These are phyloP conservation scores for Epirrita christyi DNA, from an alignment of 2,888 invertebrate species.

Conservation along the genomic window DNA sequence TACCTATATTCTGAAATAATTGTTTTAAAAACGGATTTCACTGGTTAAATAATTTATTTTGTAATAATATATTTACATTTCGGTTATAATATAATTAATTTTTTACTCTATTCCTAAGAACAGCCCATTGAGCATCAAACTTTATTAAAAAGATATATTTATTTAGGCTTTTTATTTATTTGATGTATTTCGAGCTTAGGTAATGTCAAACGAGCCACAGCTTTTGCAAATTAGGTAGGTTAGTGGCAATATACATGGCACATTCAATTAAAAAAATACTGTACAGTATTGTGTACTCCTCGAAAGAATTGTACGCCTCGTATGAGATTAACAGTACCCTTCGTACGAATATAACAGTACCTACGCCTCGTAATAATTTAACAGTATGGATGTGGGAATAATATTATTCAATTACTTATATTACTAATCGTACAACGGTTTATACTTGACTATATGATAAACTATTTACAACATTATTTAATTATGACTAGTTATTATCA, in stretches of 20 bases:
- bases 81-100: too few species aligned
- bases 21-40: constrained; percentile 47
- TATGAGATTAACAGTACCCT: constrained; percentile 44
- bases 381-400: constrained; percentile 53
- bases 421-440: constrained; percentile 55
- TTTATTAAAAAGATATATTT: constrained; percentile 10
- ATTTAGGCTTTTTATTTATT: not conserved
- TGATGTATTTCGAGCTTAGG: constrained; percentile 13
- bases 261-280: constrained; percentile 58
- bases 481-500: constrained; percentile 80
- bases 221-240: constrained; percentile 17
- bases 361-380: constrained; percentile 35
- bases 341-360: not conserved
- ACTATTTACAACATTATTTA: constrained; percentile 71
- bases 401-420: constrained; percentile 44
- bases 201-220: constrained; percentile 12
- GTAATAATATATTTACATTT: constrained; percentile 51
- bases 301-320: not conserved
- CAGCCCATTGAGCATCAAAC: constrained; percentile 19
- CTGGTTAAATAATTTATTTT: constrained; percentile 34
- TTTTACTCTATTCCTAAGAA: constrained; percentile 14
- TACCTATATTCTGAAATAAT: constrained; percentile 47
- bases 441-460: constrained; percentile 59
- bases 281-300: constrained; percentile 42
- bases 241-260: constrained; percentile 73